Conservation (phyloP, 2,113 vertebrate genomes). For the Neoarius graeffei region DNA sequence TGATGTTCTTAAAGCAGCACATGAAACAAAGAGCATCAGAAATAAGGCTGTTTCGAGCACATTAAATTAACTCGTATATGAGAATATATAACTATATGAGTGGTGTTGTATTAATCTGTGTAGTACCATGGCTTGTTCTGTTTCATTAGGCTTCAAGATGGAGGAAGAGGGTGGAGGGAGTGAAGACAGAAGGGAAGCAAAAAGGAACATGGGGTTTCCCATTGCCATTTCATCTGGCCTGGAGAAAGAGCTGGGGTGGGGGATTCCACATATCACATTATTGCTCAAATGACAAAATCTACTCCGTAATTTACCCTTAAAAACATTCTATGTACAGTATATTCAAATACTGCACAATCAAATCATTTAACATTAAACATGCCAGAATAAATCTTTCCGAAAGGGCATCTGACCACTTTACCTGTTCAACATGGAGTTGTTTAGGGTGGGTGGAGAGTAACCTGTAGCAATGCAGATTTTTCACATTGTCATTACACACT, state of each 20-base stretch:
- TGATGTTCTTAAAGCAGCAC: constrained; percentile 48
- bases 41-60: not conserved
- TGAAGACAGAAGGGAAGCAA: constrained; percentile 40
- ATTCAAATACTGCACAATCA: not conserved
- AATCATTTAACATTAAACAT: not conserved
- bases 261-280: not conserved
- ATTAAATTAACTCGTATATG: not conserved
- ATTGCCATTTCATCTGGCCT: not conserved
- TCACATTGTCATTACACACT: constrained; percentile 7
- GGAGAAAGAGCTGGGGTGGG: constrained; percentile 44
- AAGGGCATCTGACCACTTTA: not conserved
- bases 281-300: not conserved
- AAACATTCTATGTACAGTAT: not conserved
- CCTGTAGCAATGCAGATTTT: constrained; percentile 37
- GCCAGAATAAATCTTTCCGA: not conserved
- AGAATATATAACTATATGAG: not conserved
- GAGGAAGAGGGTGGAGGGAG: not conserved
- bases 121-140: constrained; percentile 28
- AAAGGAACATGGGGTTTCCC: not conserved
- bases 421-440: constrained; percentile 7
- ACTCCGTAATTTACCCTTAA: not conserved
- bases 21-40: constrained; percentile 8
- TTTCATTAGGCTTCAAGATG: not conserved
- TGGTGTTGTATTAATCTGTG: constrained; percentile 16
- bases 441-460: not conserved